Percentiles rank a stretch among this genome's conserved stretches.
phyloP scores from a whole-genome alignment of 2,797 vertebrate genomes.

The Phataginus tricuspis region DNA sequence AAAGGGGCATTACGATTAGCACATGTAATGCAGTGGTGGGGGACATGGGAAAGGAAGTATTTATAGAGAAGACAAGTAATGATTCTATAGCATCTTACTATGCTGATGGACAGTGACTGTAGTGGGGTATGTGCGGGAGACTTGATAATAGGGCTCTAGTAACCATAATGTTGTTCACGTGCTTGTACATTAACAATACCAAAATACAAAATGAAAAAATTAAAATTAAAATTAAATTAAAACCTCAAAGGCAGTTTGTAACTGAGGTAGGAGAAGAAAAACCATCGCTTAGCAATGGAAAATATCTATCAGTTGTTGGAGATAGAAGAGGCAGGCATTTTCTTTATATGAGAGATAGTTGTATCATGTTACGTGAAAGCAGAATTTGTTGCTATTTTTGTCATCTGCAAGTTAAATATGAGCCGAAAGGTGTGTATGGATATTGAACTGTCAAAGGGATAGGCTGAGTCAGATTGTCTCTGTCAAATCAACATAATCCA shows the following conservation, averaged over 20 bases:
- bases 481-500: neutral
- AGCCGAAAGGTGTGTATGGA: neutral
- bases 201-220: no score
- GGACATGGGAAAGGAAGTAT: no score
- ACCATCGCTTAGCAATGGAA: neutral
- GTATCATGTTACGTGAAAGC: neutral
- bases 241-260: neutral
- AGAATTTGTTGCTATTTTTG: neutral
- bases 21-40: no score
- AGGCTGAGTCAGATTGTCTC: neutral
- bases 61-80: no score
- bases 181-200: no score
- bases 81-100: no score
- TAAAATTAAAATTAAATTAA: neutral
- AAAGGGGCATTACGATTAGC: no score
- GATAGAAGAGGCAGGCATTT: neutral
- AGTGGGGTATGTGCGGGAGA: no score
- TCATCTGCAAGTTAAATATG: neutral
- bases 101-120: no score
- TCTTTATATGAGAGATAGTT: neutral
- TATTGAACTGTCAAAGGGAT: neutral
- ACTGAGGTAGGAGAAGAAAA: neutral
- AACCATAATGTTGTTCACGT: no score
- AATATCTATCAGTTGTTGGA: neutral
- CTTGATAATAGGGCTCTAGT: no score